Evolutionary conservation across 2,797 vertebrate species (phyloP), one percentile per base, ranked within the genome.

Genomic region (Rhinichthys osculus): DNA sequence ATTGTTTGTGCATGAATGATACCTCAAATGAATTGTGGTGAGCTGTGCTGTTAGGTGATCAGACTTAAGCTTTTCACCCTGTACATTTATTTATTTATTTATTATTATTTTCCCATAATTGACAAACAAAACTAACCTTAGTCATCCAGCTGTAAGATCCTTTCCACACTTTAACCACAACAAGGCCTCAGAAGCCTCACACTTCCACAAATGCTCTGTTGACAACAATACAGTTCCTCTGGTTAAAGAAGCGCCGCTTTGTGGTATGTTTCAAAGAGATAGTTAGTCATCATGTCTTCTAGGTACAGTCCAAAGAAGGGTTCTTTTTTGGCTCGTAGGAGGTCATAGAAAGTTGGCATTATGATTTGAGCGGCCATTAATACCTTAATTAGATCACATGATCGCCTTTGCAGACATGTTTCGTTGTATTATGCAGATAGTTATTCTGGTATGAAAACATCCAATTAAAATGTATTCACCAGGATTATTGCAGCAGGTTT

Each of bases 251-350:
- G 42, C 2, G 13, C 57, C 47, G 78, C 23, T 82, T 78, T 82
- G 83, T 52, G 71, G 81, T n/a, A 59, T 85, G 69, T 87, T 73
- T 57, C 19, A 54, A 10, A 78, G 13, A 72, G 30, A 83, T 27
- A 57, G 72, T 16, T 78, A 35, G 27, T 62, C 38, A 66, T 42
- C 52, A 57, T 35, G 33, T 21, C 13, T 44, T 38, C 19, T 66
- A 66, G n/a, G 17, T 64, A 72, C 54, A 66, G 76, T 38, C 47
- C 14, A 23, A 35, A 70, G 30, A 83, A 33, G 23, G 1, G 57
- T n/a, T 74, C 19, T 27, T 27, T 72, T 59, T 62, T 9, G 14
- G 8, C 40, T 33, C 23, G 13, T 73, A 82, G 38, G 64, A 54
- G 16, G 16, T 64, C 38, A 27, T n/a, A 81, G 80, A 47, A 62